Evolutionary conservation across 2,113 vertebrate genomes (phyloP).

Genomic region (Motacilla tschutschensis): DNA sequence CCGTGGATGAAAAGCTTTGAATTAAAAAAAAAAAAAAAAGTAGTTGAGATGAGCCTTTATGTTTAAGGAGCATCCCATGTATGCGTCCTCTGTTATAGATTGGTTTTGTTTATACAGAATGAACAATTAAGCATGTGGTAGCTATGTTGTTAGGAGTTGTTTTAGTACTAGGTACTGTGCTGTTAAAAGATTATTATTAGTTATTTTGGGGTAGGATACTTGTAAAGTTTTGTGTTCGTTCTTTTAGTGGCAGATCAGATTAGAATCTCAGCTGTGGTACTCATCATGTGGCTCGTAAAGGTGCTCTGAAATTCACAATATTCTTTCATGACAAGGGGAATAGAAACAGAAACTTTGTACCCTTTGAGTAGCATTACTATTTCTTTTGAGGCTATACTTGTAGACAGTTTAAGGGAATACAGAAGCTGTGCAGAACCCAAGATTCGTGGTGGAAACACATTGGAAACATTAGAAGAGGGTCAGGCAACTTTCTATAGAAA

Average conservation of each 20-base stretch:
- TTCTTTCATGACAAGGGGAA: not conserved
- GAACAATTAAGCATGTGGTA: not conserved
- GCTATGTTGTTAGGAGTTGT: accelerated
- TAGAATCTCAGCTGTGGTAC: not conserved
- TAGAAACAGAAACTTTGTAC: not conserved
- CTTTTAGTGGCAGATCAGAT: not conserved
- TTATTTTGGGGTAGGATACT: not conserved
- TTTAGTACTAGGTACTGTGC: not conserved
- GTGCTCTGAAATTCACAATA: not conserved
- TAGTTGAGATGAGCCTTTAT: not conserved
- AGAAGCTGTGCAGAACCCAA: not conserved
- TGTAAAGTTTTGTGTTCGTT: not conserved
- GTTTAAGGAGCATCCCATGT: not conserved
- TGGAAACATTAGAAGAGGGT: not conserved
- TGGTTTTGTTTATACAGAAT: not conserved
- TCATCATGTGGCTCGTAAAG: not conserved
- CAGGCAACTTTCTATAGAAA: accelerated
- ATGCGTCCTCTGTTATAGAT: not conserved
- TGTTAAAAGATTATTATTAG: not conserved
- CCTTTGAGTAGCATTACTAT: not conserved
- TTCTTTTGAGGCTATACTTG: not conserved
- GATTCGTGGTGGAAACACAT: not conserved
- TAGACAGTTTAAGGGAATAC: not conserved
- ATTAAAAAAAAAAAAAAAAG: not conserved
- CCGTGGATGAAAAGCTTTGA: not conserved